Evolutionary conservation across 2,888 invertebrate species (phyloP).

Genomic region (Melieria crassipennis): DNA sequence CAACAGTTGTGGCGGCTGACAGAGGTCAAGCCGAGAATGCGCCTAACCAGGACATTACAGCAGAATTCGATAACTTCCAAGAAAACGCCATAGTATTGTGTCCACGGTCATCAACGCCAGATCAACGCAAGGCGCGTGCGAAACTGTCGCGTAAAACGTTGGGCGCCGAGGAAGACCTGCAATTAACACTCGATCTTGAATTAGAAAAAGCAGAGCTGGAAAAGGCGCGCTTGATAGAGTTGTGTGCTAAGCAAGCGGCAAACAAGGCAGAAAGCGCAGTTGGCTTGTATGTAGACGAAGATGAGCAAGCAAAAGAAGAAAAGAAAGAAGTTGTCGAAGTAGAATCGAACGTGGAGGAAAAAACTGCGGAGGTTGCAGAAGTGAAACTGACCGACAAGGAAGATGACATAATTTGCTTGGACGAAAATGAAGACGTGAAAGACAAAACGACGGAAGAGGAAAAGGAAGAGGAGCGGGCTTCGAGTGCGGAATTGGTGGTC

Average conservation of each 20-base stretch:
- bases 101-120: conserved; percentile 22
- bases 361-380: background rate
- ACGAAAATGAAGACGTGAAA: too few relatives aligned
- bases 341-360: background rate
- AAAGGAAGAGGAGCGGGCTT: too few relatives aligned
- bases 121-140: background rate
- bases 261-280: background rate
- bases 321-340: background rate
- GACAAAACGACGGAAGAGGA: too few relatives aligned
- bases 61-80: conserved; percentile 25
- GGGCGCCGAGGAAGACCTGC: background rate
- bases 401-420: background rate
- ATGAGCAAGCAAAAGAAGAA: too few relatives aligned
- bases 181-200: conserved; percentile 19
- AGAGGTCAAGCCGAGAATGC: too few relatives aligned
- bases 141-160: conserved; percentile 20
- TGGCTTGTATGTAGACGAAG: too few relatives aligned
- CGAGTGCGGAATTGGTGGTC: too few relatives aligned
- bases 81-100: conserved; percentile 6
- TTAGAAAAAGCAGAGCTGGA: conserved; percentile 3
- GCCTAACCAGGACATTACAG: background rate
- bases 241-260: background rate
- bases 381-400: conserved; percentile 3
- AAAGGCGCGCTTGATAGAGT: background rate
- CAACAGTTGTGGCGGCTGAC: too few relatives aligned